These are phyloP conservation scores for Heliconius ismenius DNA, from an alignment of 2,888 invertebrate species.

Conservation along the genomic window DNA sequence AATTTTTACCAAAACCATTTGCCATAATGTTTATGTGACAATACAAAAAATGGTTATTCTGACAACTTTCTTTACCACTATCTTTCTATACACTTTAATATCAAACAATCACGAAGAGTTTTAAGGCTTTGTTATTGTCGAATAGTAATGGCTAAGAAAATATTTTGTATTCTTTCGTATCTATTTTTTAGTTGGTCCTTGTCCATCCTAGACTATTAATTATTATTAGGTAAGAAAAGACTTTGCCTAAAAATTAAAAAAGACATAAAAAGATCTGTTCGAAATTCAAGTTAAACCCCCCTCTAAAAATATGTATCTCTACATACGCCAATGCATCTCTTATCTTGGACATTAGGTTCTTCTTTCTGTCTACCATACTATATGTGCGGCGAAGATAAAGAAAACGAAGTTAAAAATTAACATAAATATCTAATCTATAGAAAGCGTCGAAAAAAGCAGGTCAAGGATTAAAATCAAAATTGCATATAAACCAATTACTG, in stretches of 20 bases:
- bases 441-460: conserved; percentile 30
- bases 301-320: no score
- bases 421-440: conserved; percentile 15
- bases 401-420: background rate
- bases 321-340: no score
- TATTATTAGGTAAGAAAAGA: no score
- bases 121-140: background rate
- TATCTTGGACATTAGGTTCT: no score
- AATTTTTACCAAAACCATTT: conserved; percentile 30
- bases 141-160: background rate
- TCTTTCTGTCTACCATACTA: no score
- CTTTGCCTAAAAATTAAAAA: no score
- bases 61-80: conserved; percentile 21
- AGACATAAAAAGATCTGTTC: no score
- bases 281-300: no score
- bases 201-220: no score
- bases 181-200: no score
- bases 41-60: conserved; percentile 22
- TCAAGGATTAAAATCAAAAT: conserved; percentile 30
- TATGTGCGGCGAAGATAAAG: no score
- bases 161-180: no score
- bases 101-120: conserved; percentile 12
- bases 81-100: background rate
- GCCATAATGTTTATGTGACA: conserved; percentile 26
- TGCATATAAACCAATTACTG: conserved; percentile 30